These are phyloP conservation scores for Python bivittatus DNA, from an alignment of 2,113 vertebrate species.

Conservation along the genomic window DNA sequence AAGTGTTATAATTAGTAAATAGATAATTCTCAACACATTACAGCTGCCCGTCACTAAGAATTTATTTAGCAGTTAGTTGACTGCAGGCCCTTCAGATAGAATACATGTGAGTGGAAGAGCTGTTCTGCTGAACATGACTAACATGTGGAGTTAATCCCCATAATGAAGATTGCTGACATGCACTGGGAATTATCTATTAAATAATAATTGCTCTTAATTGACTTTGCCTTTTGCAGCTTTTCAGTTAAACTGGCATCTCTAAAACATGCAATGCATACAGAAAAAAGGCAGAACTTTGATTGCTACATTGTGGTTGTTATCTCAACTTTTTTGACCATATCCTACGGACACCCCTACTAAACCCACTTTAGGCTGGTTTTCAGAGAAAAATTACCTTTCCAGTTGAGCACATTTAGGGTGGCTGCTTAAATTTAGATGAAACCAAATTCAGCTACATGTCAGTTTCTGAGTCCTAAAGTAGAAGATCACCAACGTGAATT, in stretches of 20 bases:
- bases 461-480: not conserved
- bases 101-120: not conserved
- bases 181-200: not conserved
- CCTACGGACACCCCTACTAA: not conserved
- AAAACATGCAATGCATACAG: not conserved
- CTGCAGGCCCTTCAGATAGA: not conserved
- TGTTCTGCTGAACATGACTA: not conserved
- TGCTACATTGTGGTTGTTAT: no score
- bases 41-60: not conserved
- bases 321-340: not conserved
- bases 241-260: not conserved
- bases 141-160: not conserved
- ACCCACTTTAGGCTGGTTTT: not conserved
- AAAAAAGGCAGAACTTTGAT: not conserved
- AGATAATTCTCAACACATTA: not conserved
- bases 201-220: not conserved
- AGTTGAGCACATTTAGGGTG: not conserved
- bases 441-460: no score
- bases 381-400: not conserved
- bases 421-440: not conserved
- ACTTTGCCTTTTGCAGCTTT: not conserved
- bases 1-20: no score
- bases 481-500: not conserved
- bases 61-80: not conserved
- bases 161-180: not conserved